phyloP scores from a whole-genome alignment of 2,113 vertebrate species.

The Eclectus roratus region DNA sequence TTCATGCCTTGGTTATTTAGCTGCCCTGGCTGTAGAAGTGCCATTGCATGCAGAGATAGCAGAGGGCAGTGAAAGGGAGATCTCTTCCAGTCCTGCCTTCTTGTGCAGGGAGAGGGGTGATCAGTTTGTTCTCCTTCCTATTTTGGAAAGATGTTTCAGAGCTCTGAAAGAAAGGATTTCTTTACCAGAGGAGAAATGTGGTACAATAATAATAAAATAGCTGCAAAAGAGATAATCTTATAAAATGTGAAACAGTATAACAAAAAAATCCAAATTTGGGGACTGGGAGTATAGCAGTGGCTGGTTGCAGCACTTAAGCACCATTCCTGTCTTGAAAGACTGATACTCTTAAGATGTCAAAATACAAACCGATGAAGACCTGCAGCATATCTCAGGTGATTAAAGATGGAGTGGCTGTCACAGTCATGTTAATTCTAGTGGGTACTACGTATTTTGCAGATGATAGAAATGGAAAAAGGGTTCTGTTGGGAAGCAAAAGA shows the following conservation, averaged over 20 bases:
- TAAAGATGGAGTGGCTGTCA: neutral
- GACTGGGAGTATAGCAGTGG: neutral
- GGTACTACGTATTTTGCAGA: neutral
- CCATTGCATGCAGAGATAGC: fast-evolving
- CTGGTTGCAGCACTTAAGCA: neutral
- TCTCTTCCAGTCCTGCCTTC: neutral
- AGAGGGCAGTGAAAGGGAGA: neutral
- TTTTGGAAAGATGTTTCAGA: neutral
- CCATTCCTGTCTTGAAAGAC: neutral
- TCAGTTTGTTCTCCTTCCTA: neutral
- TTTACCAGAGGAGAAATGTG: neutral
- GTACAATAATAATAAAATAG: neutral
- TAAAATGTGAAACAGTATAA: neutral
- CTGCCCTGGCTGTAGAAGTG: neutral
- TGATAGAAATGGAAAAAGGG: neutral
- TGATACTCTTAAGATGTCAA: neutral
- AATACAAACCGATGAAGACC: neutral
- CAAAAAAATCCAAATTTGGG: neutral
- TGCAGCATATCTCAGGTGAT: neutral
- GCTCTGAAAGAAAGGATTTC: neutral
- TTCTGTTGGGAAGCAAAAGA: neutral
- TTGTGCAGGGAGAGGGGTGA: neutral
- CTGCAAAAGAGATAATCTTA: neutral
- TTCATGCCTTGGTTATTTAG: neutral
- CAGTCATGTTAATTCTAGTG: fast-evolving